Evolutionary conservation across 2,888 invertebrate genomes (phyloP), one percentile per base, ranked within the genome.

Genomic region (Brachylomia viminalis): DNA sequence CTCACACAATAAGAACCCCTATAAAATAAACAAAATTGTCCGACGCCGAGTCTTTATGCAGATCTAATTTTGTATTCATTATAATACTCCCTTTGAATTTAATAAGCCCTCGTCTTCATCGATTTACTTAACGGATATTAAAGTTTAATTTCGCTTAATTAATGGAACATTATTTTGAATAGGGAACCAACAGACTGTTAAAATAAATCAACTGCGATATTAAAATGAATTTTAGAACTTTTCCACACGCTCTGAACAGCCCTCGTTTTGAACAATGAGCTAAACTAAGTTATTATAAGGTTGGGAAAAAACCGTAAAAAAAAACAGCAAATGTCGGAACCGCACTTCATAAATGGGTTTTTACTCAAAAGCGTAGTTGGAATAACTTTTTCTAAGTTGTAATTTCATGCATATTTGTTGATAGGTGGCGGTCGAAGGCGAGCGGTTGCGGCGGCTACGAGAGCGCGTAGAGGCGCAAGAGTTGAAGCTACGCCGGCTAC

Each of bases 381-480:
- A 62, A 45, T 62, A 80, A 54, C 54, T 75, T 66, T 52, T 47
- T 11, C 38, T 27, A 33, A 71, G 27, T 71, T 38, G 15, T 80
- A 68, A 73, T 80, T 38, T 62, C 38, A 72, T 70, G 45, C 27
- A 75, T n/a, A n/a, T 85, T 83, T 84, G 77, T 82, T 75, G 67
- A 75, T 94, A 97, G 97, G 97, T 98, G 93, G 98, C 98, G 86
- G 98, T 98, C 76, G 99, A 99, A 95, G 98, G 98, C 91, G 99
- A 99, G 94, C 97, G 98, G 88, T 97, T 99, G 92, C 97, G 98
- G 80, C 97, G 98, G 92, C 97, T 99, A 92, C 97, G 99, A 88
- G 99, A 99, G 92, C 98, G 99, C 88, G 98, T 99, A 90, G 99
- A 99, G 95, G 98, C 98, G 85, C 99, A 99, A 95, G 99, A 99